Base-by-base conservation (phyloP, 2,888 invertebrate species). In the Chrysomela aeneicollis region DNA sequence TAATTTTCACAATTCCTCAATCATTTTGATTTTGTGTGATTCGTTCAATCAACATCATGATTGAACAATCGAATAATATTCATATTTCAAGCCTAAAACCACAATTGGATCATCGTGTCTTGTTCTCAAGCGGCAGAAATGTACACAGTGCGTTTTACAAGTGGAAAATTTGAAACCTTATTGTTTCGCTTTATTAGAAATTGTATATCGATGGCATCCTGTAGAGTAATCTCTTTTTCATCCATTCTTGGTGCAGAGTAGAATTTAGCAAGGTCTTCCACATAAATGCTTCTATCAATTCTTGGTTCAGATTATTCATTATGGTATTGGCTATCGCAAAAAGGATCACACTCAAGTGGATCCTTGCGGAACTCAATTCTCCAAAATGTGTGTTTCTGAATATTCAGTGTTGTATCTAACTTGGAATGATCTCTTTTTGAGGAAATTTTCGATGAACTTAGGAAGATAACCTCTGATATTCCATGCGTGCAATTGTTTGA, bases 341-440 rank as follows among this genome's bases (percentile, higher is more conserved):
- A 0, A 71, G 53, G 1, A 63, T 64, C 0, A 60, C 59, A 26
- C 66, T 67, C 1, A 72, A 54, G 62, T 64, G 9, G 66, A 71
- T 2, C 71, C 68, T 59, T 71, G 69, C 2, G 69, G 66, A 8
- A 71, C 59, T 12, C 69, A 66, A 51, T 71, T 69, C 58, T 63
- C 67, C 19, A 51, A 15, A n/a, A 1, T 12, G 42, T 49, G 55
- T 30, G 37, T 15, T 2, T 32, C 17, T 12, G 18, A 69, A 19
- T n/a, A 12, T 6, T 32, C 19, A 19, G 26, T 12, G 5, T 26
- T 54, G 10, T 61, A 26, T 32, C 59, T 19, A 0, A 66, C 59
- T 50, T 22, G 30, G 30, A 66, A 66, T 1, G 9, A 15, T 21
- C 59, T n/a, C 19, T 62, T 12, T 46, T 55, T 18, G 6, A 62